Base-by-base conservation (phyloP, 2,888 invertebrate species). In the Scotopteryx bipunctaria region DNA sequence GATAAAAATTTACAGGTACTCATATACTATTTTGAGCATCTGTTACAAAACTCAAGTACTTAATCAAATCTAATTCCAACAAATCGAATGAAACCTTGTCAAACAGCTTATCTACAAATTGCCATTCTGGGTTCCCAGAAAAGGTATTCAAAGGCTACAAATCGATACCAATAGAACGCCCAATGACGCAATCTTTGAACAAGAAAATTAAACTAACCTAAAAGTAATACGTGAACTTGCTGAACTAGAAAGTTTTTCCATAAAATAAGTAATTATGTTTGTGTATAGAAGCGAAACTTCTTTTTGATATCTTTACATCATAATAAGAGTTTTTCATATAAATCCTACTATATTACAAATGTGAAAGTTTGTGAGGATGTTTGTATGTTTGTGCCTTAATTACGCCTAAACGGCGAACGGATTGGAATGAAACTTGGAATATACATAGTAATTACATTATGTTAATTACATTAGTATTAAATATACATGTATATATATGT, bases 161-260 rank as follows among this genome's bases (percentile, higher is more conserved):
- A 50, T 44, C 44, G 37, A 44, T 44, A 35, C 32, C 56, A 59
- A 57, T 57, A 55, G 57, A 60, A 48, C 55, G 52, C 40, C 45
- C 53, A 57, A 60, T 57, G 57, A 57, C 57, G 46, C 57, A 60
- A 57, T 60, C 55, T 53, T 25, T 47, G 52, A 57, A 55, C 53
- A 63, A 53, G 58, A 57, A 64, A 50, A 59, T 63, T 51, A 58
- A 55, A 57, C 54, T 56, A 42, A 51, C 32, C 49, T 51, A 48
- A 56, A 63, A 66, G 61, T 60, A 59, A 59, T 61, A 60, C 52
- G 50, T 38, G 43, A 59, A 64, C 52, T 61, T 64, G 55, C 49
- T 66, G 61, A 63, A 59, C 54, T 60, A 29, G 35, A 45, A 51
- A 51, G 16, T 45, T 45, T 14, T 15, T 33, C 32, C 50, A 38